Conservation (phyloP, 2,113 vertebrate species). For the Camelus dromedarius region DNA sequence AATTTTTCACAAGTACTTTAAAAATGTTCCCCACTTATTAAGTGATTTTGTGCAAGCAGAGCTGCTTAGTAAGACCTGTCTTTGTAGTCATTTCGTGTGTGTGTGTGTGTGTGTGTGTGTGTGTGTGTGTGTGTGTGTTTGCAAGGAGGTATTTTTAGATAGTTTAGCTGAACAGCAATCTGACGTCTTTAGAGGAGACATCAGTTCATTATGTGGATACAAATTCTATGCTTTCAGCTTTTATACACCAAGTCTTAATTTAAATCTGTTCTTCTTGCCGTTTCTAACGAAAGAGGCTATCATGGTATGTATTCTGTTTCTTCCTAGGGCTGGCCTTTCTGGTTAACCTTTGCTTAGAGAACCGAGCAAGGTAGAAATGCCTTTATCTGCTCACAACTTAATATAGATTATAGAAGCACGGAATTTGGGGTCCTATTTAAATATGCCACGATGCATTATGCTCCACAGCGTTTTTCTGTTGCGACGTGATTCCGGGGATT, state of each 20-base stretch:
- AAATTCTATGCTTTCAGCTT: conserved; percentile 82
- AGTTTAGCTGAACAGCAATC: conserved; percentile 79
- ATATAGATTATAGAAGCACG: conserved; percentile 19
- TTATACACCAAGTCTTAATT: conserved; percentile 81
- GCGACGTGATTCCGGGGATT: conserved; percentile 3
- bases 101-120: conserved; percentile 2
- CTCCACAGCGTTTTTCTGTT: conserved; percentile 41
- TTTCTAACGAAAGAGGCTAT: conserved; percentile 77
- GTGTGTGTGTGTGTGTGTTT: conserved; percentile 81
- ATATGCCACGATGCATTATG: not conserved
- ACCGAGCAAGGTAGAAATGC: conserved; percentile 62
- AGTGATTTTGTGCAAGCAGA: conserved; percentile 80
- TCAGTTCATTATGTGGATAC: conserved; percentile 78
- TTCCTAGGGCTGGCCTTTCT: conserved; percentile 67
- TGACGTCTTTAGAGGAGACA: conserved; percentile 76
- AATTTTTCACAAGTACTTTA: conserved; percentile 71
- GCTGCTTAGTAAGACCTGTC: conserved; percentile 86
- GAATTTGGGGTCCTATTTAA: conserved; percentile 52
- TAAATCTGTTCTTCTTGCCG: conserved; percentile 80
- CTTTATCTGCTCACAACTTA: conserved; percentile 65
- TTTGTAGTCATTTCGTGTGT: conserved; percentile 82
- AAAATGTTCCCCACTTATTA: conserved; percentile 70
- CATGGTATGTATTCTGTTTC: conserved; percentile 82
- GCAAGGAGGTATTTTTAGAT: conserved; percentile 82
- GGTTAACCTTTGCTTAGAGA: conserved; percentile 70